Evolutionary conservation across 1,140 invertebrate genomes (phyloP).

Genomic region (Bacillus rossius): DNA sequence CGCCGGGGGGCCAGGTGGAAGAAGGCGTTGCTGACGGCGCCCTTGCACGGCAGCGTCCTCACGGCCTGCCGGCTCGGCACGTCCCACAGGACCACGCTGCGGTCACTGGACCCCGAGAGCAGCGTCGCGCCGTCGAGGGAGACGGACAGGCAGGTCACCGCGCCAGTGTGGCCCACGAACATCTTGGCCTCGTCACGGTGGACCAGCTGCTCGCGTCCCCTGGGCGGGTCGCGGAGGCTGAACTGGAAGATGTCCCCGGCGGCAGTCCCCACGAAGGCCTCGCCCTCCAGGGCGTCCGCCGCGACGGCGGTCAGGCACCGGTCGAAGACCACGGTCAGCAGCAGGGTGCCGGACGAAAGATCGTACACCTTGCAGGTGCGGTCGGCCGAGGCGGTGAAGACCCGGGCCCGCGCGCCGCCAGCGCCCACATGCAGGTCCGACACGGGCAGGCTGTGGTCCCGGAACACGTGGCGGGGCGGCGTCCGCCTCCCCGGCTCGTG

Average conservation of each 20-base stretch:
- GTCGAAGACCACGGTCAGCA: conserved; percentile 70
- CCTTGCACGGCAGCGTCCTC: conserved; percentile 62
- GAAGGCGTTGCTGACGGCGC: conserved; percentile 61
- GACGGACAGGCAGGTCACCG: conserved; percentile 61
- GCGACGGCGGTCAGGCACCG: conserved; percentile 59
- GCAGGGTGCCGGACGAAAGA: conserved; percentile 54
- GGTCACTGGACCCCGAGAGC: conserved; percentile 68
- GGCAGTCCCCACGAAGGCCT: conserved; percentile 64
- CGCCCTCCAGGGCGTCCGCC: conserved; percentile 63
- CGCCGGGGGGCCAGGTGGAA: conserved; percentile 47
- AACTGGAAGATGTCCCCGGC: conserved; percentile 64
- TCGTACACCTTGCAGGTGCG: conserved; percentile 79
- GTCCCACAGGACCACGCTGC: conserved; percentile 72
- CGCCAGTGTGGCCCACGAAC: conserved; percentile 59
- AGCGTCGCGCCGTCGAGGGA: conserved; percentile 62
- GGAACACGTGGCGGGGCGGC: conserved; percentile 60
- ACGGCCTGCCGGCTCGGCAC: conserved; percentile 64
- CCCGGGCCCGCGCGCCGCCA: conserved; percentile 53
- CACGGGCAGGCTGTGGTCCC: conserved; percentile 69
- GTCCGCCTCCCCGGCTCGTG: conserved; percentile 45
- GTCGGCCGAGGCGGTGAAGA: conserved; percentile 74
- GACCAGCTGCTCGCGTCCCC: conserved; percentile 59
- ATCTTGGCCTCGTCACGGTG: conserved; percentile 37
- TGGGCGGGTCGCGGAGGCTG: conserved; percentile 56
- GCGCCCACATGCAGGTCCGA: conserved; percentile 60